These are phyloP conservation scores for Sebastes hubbsi DNA, from an alignment of 2,797 vertebrate genomes.

Conservation along the genomic window DNA sequence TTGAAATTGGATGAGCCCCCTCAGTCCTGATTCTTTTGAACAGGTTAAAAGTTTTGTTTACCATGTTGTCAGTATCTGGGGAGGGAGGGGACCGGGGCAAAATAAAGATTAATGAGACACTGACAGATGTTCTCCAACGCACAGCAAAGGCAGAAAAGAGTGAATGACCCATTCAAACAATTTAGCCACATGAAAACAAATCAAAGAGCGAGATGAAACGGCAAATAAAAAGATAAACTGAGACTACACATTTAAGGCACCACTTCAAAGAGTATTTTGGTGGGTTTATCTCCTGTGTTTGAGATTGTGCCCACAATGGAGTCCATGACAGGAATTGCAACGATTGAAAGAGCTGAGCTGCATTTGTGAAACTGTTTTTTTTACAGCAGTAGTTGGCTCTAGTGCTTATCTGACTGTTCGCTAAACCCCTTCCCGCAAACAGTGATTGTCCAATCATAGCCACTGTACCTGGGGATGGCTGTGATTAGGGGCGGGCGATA, in stretches of 20 bases:
- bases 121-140: not conserved
- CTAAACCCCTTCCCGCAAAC: not conserved
- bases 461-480: not conserved
- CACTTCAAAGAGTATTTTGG: not conserved
- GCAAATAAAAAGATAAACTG: not conserved
- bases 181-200: not conserved
- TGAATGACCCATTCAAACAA: not conserved
- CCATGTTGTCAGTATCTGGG: not conserved
- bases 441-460: not conserved
- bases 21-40: not conserved
- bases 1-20: not conserved
- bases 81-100: not conserved
- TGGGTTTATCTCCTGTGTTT: not conserved
- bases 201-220: not conserved
- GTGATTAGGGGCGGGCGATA: not conserved
- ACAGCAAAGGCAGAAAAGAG: conserved; percentile 1
- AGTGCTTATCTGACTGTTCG: not conserved
- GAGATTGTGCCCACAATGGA: not conserved
- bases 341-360: not conserved
- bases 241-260: not conserved
- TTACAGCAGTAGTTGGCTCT: not conserved
- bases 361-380: not conserved
- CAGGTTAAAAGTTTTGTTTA: not conserved
- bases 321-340: not conserved
- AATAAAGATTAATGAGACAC: conserved; percentile 7